Base-by-base conservation (phyloP, 2,113 vertebrate genomes). In the Pangasianodon hypophthalmus region DNA sequence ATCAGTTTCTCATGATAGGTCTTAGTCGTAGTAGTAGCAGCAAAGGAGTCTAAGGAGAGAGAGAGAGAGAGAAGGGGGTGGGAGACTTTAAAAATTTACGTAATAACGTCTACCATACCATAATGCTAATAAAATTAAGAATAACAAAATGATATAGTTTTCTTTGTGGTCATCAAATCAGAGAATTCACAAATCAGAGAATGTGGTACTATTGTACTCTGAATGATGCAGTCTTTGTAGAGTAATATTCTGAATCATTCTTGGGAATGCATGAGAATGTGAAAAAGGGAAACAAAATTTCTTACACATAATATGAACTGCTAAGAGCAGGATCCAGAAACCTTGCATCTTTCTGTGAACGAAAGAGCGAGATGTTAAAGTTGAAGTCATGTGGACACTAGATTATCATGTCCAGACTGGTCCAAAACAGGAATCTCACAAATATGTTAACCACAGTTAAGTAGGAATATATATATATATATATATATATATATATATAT, bases 281-380 rank as follows among this genome's bases (percentile, higher is more conserved):
- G 29, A n/a, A 2, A 48, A 50, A 85, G 44, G 69, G 6, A 69
- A 84, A 86, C 16, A 21, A 11, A 19, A 69, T 50, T 4, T 86
- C 84, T 86, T 86, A 88, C 67, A 44, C 6, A 8, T 37, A 46
- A 62, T 48, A 5, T 79, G 52, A 48, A 29, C 26, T 2, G 54
- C 16, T 13, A 71, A 58, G 6, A 62, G 44, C 18, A 89, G 50
- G 44, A 89, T 84, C 88, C 88, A 77, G 18, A 32, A 16, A 54
- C 16, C 18, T 56, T 71, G 29, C 88, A 89, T 89, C 77, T 82
- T 89, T 85, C 82, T 89, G 69, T 50, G 19, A 84, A 46, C 62
- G 29, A 73, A 89, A 85, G 24, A 29, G 13, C 62, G 37, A 84
- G 37, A 84, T 3, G 10, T 82, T 84, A n/a, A 48, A 16, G 29